Evolutionary conservation across 1,140 invertebrate species (phyloP).

Genomic region (Proctacanthus coquilletti): DNA sequence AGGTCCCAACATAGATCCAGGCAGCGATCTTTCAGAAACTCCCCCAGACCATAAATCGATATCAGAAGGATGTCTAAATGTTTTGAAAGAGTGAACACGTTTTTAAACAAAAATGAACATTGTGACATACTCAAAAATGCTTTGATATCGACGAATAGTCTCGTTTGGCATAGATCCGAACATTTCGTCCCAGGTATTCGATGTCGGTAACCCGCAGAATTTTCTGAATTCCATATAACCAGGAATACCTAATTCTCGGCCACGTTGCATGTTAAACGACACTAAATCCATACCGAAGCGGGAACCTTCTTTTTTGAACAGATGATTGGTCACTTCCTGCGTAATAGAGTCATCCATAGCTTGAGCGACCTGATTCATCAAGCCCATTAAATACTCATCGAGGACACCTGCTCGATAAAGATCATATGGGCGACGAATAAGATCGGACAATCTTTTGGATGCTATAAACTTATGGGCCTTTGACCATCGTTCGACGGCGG

Average conservation of each 20-base stretch:
- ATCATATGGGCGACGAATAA: slow-evolving; percentile 78
- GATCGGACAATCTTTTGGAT: slow-evolving; percentile 73
- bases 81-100: slow-evolving; percentile 10
- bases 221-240: slow-evolving; percentile 87
- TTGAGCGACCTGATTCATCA: slow-evolving; percentile 88
- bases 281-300: slow-evolving; percentile 82
- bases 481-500: slow-evolving; percentile 79
- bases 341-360: slow-evolving; percentile 91
- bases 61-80: slow-evolving; percentile 59
- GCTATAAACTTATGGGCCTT: slow-evolving; percentile 88
- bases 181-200: slow-evolving; percentile 68
- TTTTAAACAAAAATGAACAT: not conserved
- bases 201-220: slow-evolving; percentile 72
- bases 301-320: slow-evolving; percentile 77
- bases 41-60: slow-evolving; percentile 88
- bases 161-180: slow-evolving; percentile 80
- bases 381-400: slow-evolving; percentile 83
- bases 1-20: slow-evolving; percentile 80
- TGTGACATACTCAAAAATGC: slow-evolving; percentile 52
- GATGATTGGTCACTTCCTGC: slow-evolving; percentile 80
- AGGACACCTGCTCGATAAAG: slow-evolving; percentile 78
- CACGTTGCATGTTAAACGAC: slow-evolving; percentile 88
- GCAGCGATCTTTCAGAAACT: slow-evolving; percentile 72
- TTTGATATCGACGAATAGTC: slow-evolving; percentile 59
- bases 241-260: slow-evolving; percentile 79